Evolutionary conservation across 1,140 invertebrate genomes (phyloP).

Genomic region (Leptinotarsa lineolata): DNA sequence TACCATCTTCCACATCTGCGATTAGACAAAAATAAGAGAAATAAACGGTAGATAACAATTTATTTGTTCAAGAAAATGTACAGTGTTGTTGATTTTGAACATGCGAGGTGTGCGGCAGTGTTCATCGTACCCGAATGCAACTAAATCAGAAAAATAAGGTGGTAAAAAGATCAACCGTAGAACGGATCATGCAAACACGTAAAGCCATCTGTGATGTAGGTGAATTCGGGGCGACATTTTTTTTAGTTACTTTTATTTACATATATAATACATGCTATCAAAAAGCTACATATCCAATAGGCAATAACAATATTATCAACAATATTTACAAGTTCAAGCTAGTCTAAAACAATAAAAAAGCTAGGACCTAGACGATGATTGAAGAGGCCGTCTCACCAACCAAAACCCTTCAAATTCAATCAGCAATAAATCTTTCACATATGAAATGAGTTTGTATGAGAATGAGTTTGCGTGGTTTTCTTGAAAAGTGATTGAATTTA

Average conservation of each 20-base stretch:
- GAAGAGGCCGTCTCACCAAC: neutral
- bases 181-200: slow-evolving; percentile 44
- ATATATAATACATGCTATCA: slow-evolving; percentile 8
- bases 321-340: slow-evolving; percentile 22
- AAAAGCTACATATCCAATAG: slow-evolving; percentile 8
- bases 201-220: slow-evolving; percentile 39
- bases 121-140: slow-evolving; percentile 38
- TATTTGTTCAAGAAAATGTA: slow-evolving; percentile 43
- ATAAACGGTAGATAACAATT: slow-evolving; percentile 51
- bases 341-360: slow-evolving; percentile 26
- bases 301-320: slow-evolving; percentile 24
- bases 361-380: slow-evolving; percentile 11
- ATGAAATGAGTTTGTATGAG: too few relatives aligned
- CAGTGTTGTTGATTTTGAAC: slow-evolving; percentile 42
- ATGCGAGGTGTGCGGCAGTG: slow-evolving; percentile 54
- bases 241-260: slow-evolving; percentile 9
- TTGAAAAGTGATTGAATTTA: too few relatives aligned
- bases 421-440: too few relatives aligned
- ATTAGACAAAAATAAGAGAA: slow-evolving; percentile 14
- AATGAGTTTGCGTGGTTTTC: too few relatives aligned
- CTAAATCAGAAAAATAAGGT: slow-evolving; percentile 30
- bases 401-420: neutral
- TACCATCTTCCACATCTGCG: neutral
- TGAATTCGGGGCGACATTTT: slow-evolving; percentile 35
- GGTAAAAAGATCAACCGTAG: neutral